phyloP scores from a whole-genome alignment of 2,113 vertebrate species.

The Dasyprocta punctata region DNA sequence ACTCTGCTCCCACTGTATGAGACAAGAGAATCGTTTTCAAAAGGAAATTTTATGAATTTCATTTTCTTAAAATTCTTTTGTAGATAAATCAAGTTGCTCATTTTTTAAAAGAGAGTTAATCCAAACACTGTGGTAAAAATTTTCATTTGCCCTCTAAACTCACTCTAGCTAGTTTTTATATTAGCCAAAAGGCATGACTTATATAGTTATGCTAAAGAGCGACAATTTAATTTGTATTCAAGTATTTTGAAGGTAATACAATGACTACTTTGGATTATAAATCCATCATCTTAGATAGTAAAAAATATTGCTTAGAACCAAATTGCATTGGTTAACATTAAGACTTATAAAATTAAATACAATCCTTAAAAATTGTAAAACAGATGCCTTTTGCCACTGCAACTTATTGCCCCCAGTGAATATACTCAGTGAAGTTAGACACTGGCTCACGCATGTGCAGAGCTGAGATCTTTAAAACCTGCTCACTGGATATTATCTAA shows the following conservation, averaged over 20 bases:
- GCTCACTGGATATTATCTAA: background rate
- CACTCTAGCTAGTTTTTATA: background rate
- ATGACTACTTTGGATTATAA: background rate
- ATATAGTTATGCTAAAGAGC: background rate
- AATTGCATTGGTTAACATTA: background rate
- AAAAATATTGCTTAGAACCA: background rate
- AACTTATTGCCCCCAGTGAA: background rate
- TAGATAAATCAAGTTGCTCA: background rate
- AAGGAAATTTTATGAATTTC: constrained; percentile 65
- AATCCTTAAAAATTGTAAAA: background rate
- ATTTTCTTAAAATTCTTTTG: constrained; percentile 6
- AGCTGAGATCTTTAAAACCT: background rate
- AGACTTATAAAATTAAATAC: background rate
- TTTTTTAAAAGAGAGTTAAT: constrained; percentile 2
- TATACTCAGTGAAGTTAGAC: background rate
- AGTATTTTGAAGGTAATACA: background rate
- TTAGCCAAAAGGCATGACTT: background rate
- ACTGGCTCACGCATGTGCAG: background rate
- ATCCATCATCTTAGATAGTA: background rate
- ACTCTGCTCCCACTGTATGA: constrained; percentile 60
- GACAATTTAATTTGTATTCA: background rate
- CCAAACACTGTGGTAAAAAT: background rate
- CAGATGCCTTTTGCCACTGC: background rate
- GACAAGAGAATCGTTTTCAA: constrained; percentile 39
- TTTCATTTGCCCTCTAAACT: constrained; percentile 34